Evolutionary conservation across 2,888 invertebrate genomes (phyloP), one percentile per base, ranked within the genome.

Genomic region (Pachliopta kotzebuea): DNA sequence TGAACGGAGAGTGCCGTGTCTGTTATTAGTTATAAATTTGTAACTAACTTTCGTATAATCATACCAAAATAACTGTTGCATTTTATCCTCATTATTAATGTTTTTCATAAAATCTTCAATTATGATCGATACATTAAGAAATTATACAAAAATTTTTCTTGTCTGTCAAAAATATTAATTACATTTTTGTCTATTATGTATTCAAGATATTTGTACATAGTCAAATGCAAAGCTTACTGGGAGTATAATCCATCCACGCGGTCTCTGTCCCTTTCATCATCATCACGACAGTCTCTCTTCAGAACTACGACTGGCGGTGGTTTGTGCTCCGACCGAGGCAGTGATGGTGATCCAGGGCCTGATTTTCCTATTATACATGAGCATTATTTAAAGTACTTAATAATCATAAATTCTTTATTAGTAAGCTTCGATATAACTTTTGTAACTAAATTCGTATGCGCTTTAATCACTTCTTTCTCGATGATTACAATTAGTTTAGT

Each of bases 221-320:
- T 45, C n/a, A 6, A 45, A 45, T 45, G n/a, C 45, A 24, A 29
- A 50, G 78, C 83, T 85, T 68, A 91, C 90, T 91, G 90, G 68
- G 90, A 90, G 74, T 91, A 91, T 2, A 90, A 77, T 66, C 89
- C 90, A 66, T 91, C 90, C 3, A 90, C 85, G 54, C 90, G 75
- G 68, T 89, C 87, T 6, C 81, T 71, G 67, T 94, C 94, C 61
- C 92, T 86, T 67, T 95, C 95, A 74, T 96, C 96, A 72, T 97
- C 97, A 75, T 97, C 97, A 67, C 96, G 93, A 73, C 97, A 93
- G 80, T 97, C 97, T 63, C 96, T 92, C 82, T 98, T 98, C 76
- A 98, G 95, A 67, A 98, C 97, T 54, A 98, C 98, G 26, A 98
- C 97, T 42, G 98, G 98, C 66, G 97, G 97, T 66, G 97, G 96